Evolutionary conservation across 2,113 vertebrate species (phyloP).

Genomic region (Grammomys dolichurus): DNA sequence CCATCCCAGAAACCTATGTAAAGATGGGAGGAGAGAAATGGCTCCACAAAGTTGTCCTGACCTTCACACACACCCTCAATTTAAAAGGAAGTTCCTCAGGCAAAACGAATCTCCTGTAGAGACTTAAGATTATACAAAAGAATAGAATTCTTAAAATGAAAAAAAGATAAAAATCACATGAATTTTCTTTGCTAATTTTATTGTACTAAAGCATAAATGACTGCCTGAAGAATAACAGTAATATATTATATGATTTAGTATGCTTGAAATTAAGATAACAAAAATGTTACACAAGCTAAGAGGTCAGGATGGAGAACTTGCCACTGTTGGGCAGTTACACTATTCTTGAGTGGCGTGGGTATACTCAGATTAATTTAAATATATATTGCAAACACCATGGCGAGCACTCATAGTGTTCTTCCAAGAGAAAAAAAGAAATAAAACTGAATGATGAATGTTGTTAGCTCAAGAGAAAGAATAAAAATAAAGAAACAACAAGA

Average conservation of each 20-base stretch:
- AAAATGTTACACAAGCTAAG: neutral
- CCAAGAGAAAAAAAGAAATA: neutral
- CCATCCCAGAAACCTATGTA: neutral
- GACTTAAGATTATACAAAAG: neutral
- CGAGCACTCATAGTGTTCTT: neutral
- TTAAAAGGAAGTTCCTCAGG: neutral
- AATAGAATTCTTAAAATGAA: neutral
- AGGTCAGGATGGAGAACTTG: too few species aligned
- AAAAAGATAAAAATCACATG: neutral
- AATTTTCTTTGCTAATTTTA: constrained; percentile 4
- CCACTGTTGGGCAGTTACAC: neutral
- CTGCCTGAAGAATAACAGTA: neutral
- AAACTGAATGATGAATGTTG: neutral
- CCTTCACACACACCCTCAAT: neutral
- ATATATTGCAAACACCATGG: neutral
- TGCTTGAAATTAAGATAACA: neutral
- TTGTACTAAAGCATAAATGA: neutral
- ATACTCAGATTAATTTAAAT: neutral
- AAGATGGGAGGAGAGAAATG: neutral
- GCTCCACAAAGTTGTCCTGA: neutral
- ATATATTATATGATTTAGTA: neutral
- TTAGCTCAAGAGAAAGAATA: neutral
- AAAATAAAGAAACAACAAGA: neutral
- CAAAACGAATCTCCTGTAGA: neutral
- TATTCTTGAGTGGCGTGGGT: neutral